These are phyloP conservation scores for Peromyscus melanophrys DNA, from an alignment of 2,797 vertebrate species.

Conservation along the genomic window DNA sequence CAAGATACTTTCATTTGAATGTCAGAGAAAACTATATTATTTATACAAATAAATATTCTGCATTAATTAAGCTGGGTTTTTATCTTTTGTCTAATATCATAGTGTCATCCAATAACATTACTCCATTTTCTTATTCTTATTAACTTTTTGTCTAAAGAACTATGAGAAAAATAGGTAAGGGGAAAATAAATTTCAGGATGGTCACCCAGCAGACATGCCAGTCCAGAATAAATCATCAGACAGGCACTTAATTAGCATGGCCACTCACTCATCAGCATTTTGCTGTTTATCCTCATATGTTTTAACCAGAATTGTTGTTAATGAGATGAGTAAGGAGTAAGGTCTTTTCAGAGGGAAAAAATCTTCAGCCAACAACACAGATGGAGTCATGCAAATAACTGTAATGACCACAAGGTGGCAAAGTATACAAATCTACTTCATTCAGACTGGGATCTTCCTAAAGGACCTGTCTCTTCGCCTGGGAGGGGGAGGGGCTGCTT, in stretches of 20 bases:
- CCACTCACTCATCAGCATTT: background rate
- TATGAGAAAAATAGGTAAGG: background rate
- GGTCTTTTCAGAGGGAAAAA: background rate
- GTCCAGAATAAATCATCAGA: background rate
- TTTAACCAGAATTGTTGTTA: slow-evolving; percentile 32
- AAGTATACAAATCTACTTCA: slow-evolving; percentile 83
- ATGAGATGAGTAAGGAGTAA: background rate
- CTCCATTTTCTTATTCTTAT: background rate
- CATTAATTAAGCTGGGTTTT: background rate
- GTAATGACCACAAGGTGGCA: slow-evolving; percentile 88
- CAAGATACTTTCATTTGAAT: background rate
- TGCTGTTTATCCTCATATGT: slow-evolving; percentile 10
- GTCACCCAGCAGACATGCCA: background rate
- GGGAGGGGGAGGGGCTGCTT: background rate
- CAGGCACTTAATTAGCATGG: background rate
- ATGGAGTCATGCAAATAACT: slow-evolving; percentile 66
- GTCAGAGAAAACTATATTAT: slow-evolving; percentile 1
- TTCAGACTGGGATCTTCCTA: slow-evolving; percentile 20
- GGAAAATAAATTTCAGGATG: background rate
- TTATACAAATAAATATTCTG: background rate
- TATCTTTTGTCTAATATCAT: slow-evolving; percentile 49
- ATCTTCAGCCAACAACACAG: background rate
- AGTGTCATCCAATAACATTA: background rate
- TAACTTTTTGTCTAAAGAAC: slow-evolving; percentile 51
- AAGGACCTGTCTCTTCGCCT: slow-evolving; percentile 18